Evolutionary conservation across 2,113 vertebrate species (phyloP).

Genomic region (Microtus oregoni): DNA sequence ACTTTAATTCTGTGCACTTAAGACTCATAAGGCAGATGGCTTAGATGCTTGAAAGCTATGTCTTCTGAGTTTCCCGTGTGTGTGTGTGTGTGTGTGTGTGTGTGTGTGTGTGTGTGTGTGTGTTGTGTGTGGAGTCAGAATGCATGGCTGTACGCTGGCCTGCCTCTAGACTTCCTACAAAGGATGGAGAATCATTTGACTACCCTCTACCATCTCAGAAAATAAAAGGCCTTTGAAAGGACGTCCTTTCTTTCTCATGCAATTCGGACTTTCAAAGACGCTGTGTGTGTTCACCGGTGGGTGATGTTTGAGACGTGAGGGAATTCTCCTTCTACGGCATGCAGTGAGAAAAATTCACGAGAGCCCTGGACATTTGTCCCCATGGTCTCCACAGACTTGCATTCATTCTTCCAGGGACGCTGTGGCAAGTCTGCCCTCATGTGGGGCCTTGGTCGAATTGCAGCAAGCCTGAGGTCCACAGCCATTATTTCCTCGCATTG

Average conservation of each 20-base stretch:
- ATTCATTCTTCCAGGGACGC: not conserved
- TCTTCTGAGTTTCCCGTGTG: not conserved
- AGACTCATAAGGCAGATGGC: not conserved
- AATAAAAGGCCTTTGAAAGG: not conserved
- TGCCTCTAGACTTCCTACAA: not conserved
- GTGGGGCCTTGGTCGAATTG: constrained; percentile 28
- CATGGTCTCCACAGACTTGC: not conserved
- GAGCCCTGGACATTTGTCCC: not conserved
- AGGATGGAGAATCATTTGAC: not conserved
- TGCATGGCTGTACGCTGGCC: not conserved
- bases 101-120: not conserved
- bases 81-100: too few relatives aligned
- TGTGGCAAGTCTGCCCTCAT: constrained; percentile 73
- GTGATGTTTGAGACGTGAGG: not conserved
- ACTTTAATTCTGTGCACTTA: not conserved
- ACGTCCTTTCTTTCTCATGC: not conserved
- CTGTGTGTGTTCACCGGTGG: constrained; percentile 1
- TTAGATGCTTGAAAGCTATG: not conserved
- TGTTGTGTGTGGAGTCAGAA: not conserved
- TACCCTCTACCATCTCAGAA: not conserved
- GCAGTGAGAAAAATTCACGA: constrained; percentile 15
- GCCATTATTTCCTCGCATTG: not conserved
- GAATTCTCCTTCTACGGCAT: constrained; percentile 25
- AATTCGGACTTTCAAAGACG: not conserved
- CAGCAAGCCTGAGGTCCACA: not conserved